A percentile compares a stretch with the other conserved stretches of the same genome.
phyloP scores from a whole-genome alignment of 2,113 vertebrate species.

The Alouatta palliata region DNA sequence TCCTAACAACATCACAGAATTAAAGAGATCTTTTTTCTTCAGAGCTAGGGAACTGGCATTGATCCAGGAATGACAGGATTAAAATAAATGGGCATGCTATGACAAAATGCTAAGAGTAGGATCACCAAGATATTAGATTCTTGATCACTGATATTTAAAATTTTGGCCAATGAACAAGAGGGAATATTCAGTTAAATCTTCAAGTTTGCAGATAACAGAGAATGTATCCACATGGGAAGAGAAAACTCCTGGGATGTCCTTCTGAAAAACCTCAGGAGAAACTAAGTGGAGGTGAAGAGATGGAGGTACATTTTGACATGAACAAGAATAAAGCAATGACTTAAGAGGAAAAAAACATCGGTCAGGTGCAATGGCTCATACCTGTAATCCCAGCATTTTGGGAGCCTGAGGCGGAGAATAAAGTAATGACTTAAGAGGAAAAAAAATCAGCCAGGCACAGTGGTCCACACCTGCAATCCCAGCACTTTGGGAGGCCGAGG shows the following conservation, averaged over 20 bases:
- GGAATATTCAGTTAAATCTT: neutral
- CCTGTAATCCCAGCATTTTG: too few relatives aligned
- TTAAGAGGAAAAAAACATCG: neutral
- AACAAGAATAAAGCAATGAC: neutral
- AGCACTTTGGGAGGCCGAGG: too few relatives aligned
- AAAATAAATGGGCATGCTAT: slow-evolving; percentile 33
- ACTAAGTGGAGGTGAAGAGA: neutral
- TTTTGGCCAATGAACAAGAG: slow-evolving; percentile 21
- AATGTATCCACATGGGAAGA: neutral
- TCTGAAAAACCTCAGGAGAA: neutral
- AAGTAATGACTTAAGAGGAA: too few relatives aligned
- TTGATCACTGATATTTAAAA: slow-evolving; percentile 7
- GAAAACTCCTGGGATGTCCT: neutral
- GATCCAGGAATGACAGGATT: slow-evolving; percentile 5
- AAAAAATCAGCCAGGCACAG: too few relatives aligned
- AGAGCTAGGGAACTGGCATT: neutral
- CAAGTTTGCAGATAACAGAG: neutral
- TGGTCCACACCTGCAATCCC: too few relatives aligned
- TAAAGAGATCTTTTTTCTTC: slow-evolving; percentile 42
- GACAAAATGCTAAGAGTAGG: slow-evolving; percentile 35
- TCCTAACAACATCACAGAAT: slow-evolving; percentile 11
- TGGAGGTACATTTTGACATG: neutral
- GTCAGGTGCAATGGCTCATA: too few relatives aligned
- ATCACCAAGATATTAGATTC: neutral
- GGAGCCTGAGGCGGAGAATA: too few relatives aligned